Evolutionary conservation across 2,113 vertebrate species (phyloP).

Genomic region (Daboia siamensis): DNA sequence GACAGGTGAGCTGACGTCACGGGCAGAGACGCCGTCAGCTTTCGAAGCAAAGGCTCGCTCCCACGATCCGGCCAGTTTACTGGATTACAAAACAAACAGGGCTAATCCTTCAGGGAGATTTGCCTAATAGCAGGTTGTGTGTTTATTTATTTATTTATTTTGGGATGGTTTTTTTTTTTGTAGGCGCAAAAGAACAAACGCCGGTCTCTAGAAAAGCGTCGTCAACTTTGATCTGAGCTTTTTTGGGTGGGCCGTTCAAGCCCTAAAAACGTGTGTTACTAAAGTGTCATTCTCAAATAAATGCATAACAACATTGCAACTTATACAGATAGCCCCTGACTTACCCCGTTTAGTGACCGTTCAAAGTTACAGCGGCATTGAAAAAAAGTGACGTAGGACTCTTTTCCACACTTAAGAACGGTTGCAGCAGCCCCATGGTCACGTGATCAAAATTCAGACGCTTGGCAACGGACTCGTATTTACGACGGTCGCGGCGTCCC

Average conservation of each 20-base stretch:
- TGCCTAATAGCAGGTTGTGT: too few species aligned
- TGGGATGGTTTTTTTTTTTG: background rate
- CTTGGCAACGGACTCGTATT: too few species aligned
- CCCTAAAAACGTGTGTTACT: background rate
- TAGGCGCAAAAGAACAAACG: too few species aligned
- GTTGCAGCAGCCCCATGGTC: too few species aligned
- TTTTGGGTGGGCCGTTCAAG: background rate
- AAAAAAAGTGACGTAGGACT: too few species aligned
- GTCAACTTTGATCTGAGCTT: slow-evolving; percentile 45
- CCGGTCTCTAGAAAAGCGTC: background rate
- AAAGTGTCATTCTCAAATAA: background rate
- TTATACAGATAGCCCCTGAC: background rate
- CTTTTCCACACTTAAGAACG: too few species aligned
- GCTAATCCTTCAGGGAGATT: too few species aligned
- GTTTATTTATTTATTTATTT: too few species aligned
- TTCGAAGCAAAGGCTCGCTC: slow-evolving; percentile 26
- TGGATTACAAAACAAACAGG: slow-evolving; percentile 53
- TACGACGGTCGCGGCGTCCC: too few species aligned
- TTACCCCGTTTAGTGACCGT: too few species aligned
- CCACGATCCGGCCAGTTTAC: slow-evolving; percentile 38
- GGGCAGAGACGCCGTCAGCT: slow-evolving; percentile 34
- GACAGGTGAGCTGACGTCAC: slow-evolving; percentile 3
- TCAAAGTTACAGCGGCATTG: too few species aligned
- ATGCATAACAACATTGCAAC: background rate
- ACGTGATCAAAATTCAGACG: too few species aligned